Conservation (phyloP, 2,888 invertebrate species). For the Eudemis profundana region DNA sequence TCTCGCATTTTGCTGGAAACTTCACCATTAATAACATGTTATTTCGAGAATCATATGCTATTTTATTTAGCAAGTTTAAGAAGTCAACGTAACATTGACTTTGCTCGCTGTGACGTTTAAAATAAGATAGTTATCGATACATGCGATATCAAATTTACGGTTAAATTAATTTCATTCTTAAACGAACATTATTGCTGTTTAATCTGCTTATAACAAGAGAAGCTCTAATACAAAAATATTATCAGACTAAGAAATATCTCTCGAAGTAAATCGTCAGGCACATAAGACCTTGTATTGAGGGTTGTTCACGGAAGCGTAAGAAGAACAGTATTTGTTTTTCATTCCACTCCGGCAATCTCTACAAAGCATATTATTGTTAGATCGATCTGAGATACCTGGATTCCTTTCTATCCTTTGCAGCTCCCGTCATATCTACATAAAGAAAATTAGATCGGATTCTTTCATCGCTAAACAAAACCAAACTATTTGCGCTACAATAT, state of each 20-base stretch:
- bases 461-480: slow-evolving; percentile 8
- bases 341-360: background rate
- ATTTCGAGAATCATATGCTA: slow-evolving; percentile 37
- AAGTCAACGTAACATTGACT: background rate
- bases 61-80: slow-evolving; percentile 28
- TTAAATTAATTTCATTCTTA: background rate
- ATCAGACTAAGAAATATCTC: background rate
- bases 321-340: slow-evolving; percentile 11
- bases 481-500: background rate
- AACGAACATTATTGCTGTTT: background rate
- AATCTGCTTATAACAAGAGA: background rate
- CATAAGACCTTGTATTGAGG: background rate
- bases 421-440: slow-evolving; percentile 12
- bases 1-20: slow-evolving; percentile 33
- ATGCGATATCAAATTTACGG: background rate
- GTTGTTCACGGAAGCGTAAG: background rate
- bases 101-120: background rate
- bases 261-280: background rate
- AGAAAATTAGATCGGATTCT: slow-evolving; percentile 23
- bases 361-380: slow-evolving; percentile 31
- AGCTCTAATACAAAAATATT: background rate
- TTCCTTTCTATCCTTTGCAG: slow-evolving; percentile 24
- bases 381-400: slow-evolving; percentile 26
- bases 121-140: background rate
- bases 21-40: slow-evolving; percentile 35